Percentiles rank a stretch among this genome's conserved stretches.
These are phyloP conservation scores for Phlogophora meticulosa DNA, from an alignment of 2,888 invertebrate genomes.

Conservation along the genomic window DNA sequence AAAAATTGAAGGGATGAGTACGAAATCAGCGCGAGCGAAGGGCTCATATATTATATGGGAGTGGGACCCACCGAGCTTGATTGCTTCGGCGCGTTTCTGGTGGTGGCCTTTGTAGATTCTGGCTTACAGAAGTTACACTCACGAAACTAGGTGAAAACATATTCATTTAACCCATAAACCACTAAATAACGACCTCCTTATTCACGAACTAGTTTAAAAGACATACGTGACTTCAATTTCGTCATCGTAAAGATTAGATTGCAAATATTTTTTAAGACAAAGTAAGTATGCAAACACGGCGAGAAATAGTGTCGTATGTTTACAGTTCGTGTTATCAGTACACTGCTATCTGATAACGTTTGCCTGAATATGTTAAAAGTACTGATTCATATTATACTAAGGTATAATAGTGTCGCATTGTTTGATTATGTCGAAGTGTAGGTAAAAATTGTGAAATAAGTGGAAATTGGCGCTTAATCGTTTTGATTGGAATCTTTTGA, in stretches of 20 bases:
- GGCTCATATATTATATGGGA: too few relatives aligned
- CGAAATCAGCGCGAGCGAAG: too few relatives aligned
- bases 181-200: conserved; percentile 20
- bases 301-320: conserved; percentile 40
- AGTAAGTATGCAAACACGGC: conserved; percentile 54
- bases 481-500: background rate
- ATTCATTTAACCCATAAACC: conserved; percentile 12
- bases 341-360: conserved; percentile 43
- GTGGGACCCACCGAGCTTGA: too few relatives aligned
- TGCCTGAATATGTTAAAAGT: conserved; percentile 31
- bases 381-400: conserved; percentile 43
- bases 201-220: conserved; percentile 29
- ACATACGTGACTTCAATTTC: conserved; percentile 54
- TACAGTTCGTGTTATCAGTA: conserved; percentile 48
- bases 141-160: too few relatives aligned
- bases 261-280: conserved; percentile 59
- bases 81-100: too few relatives aligned
- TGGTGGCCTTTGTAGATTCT: too few relatives aligned
- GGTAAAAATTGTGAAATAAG: conserved; percentile 12
- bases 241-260: conserved; percentile 47
- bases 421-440: conserved; percentile 18
- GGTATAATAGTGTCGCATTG: conserved; percentile 15
- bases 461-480: background rate
- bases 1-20: too few relatives aligned
- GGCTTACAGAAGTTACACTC: too few relatives aligned